Percentiles rank a stretch among this genome's conserved stretches.
Conservation (phyloP, 1,140 invertebrate genomes). For the Trichonephila inaurata region DNA sequence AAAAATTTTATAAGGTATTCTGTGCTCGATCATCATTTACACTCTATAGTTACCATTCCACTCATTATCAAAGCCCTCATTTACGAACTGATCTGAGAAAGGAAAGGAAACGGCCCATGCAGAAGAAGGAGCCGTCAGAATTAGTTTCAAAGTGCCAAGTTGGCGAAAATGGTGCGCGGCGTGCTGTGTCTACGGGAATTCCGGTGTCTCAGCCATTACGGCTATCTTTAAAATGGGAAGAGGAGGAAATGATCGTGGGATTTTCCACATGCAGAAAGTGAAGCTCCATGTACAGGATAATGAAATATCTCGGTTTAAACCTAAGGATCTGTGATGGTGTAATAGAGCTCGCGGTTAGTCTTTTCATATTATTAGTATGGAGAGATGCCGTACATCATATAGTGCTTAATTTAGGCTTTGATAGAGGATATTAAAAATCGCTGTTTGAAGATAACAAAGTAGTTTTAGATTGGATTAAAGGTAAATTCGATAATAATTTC, state of each 20-base stretch:
- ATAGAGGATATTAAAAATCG: no score
- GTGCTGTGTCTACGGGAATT: neutral
- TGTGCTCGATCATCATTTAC: neutral
- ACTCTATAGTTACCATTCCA: neutral
- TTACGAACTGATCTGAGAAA: neutral
- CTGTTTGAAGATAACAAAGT: no score
- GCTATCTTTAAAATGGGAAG: constrained; percentile 6
- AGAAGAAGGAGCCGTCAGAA: neutral
- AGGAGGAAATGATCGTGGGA: neutral
- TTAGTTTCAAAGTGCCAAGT: constrained; percentile 4
- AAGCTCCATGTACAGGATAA: no score
- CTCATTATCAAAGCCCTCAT: neutral
- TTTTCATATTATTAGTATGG: no score
- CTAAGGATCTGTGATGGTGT: no score
- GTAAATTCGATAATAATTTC: no score
- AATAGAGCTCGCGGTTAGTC: no score
- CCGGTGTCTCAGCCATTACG: neutral
- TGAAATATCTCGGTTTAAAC: no score
- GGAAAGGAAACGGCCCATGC: neutral
- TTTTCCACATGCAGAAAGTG: neutral
- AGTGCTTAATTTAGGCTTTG: no score
- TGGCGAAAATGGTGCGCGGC: neutral
- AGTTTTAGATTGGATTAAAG: no score
- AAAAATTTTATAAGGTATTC: no score
- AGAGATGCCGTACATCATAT: no score